Evolutionary conservation across 2,797 vertebrate genomes (phyloP).

Genomic region (Catamblyrhynchus diadema): DNA sequence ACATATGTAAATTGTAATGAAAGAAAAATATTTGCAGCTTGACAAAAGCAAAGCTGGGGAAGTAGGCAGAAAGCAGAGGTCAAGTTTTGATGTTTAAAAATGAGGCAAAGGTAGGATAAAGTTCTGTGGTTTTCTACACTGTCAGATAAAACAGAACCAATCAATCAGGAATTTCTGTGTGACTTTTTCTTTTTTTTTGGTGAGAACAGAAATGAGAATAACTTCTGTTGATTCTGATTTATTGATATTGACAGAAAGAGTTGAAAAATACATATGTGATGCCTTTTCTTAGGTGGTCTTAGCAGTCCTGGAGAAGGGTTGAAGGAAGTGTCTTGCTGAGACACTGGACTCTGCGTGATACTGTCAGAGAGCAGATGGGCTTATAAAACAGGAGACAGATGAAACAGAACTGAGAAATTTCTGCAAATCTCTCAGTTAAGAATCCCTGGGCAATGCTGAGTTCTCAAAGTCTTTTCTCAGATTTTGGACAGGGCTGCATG

Average conservation of each 20-base stretch:
- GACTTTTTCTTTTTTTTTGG: not conserved
- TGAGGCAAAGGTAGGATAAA: not conserved
- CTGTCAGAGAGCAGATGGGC: not conserved
- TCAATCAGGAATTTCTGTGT: not conserved
- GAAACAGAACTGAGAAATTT: not conserved
- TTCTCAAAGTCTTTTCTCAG: not conserved
- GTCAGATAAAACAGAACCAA: not conserved
- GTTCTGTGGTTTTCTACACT: not conserved
- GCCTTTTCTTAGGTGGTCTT: not conserved
- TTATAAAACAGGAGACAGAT: not conserved
- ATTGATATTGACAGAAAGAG: not conserved
- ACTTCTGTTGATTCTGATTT: slow-evolving; percentile 1
- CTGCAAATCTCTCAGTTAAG: not conserved
- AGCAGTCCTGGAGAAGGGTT: not conserved
- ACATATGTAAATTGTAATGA: slow-evolving; percentile 84
- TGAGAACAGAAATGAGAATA: not conserved
- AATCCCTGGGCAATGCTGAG: not conserved
- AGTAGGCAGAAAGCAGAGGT: slow-evolving; percentile 8
- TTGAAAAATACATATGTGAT: not conserved
- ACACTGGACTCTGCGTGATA: not conserved
- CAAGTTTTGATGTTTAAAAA: slow-evolving; percentile 3
- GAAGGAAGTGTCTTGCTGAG: slow-evolving; percentile 11
- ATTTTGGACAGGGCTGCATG: not conserved
- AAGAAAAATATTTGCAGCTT: slow-evolving; percentile 56
- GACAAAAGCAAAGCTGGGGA: slow-evolving; percentile 30